Conservation (phyloP, 2,797 vertebrate genomes). For the Ptychobarbus kaznakovi region DNA sequence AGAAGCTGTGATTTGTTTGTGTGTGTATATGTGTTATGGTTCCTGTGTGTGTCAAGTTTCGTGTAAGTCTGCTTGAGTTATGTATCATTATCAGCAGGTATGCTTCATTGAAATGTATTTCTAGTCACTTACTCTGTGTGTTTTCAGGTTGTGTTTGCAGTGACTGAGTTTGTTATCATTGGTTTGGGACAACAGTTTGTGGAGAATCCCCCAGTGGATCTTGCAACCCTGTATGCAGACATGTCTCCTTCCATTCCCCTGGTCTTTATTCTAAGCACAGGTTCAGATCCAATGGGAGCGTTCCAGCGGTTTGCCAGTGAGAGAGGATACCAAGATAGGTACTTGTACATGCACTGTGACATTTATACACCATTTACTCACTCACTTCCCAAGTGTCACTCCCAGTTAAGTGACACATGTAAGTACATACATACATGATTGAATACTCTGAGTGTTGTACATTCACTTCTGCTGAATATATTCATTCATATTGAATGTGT, state of each 20-base stretch:
- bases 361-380: not conserved
- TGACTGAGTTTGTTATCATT: conserved; percentile 84
- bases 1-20: not conserved
- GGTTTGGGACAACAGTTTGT: conserved; percentile 83
- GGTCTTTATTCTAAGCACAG: conserved; percentile 86
- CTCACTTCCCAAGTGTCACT: not conserved
- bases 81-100: not conserved
- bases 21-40: not conserved
- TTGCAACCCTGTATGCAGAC: conserved; percentile 82
- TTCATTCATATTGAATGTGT: not conserved
- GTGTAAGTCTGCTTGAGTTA: not conserved
- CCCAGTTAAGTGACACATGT: not conserved
- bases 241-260: conserved; percentile 80
- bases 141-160: conserved; percentile 79
- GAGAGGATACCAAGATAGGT: conserved; percentile 80
- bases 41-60: not conserved
- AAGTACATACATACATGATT: not conserved
- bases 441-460: not conserved
- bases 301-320: conserved; percentile 87
- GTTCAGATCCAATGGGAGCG: conserved; percentile 86
- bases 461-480: not conserved
- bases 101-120: not conserved
- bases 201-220: conserved; percentile 83
- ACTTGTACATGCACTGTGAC: conserved; percentile 32
- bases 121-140: conserved; percentile 33